A percentile compares a stretch with the other conserved stretches of the same genome.
Evolutionary conservation across 2,888 invertebrate species (phyloP).

Genomic region (Glaucopsyche alexis): DNA sequence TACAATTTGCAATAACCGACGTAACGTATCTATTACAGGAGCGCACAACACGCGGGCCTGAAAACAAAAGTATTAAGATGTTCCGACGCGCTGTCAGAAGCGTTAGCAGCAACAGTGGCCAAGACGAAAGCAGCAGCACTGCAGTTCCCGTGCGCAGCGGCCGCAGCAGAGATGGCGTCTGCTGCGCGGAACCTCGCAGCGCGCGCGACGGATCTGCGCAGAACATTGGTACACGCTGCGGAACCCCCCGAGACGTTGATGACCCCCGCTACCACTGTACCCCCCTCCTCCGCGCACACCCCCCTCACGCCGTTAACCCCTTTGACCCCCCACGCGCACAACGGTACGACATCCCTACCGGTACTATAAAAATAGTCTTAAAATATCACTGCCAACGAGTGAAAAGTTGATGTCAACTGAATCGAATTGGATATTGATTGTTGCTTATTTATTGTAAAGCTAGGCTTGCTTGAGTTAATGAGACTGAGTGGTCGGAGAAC

Average conservation of each 20-base stretch:
- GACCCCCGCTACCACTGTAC: conserved; percentile 58
- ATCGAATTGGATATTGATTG: background rate
- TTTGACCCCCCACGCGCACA: conserved; percentile 50
- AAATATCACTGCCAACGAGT: too few species aligned
- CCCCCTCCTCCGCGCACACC: conserved; percentile 52
- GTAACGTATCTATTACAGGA: conserved; percentile 67
- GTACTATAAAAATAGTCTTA: conserved; percentile 54
- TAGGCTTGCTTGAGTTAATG: conserved; percentile 17
- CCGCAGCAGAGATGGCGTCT: conserved; percentile 96
- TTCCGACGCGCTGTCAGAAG: conserved; percentile 90
- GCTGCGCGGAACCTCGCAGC: conserved; percentile 92
- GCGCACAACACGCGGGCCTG: conserved; percentile 86
- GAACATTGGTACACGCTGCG: conserved; percentile 86
- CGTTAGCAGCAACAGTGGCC: conserved; percentile 89
- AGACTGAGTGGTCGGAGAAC: background rate
- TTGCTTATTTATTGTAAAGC: conserved; percentile 12
- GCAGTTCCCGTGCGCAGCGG: conserved; percentile 93
- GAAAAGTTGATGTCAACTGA: background rate
- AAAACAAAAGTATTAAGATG: conserved; percentile 86
- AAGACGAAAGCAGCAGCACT: conserved; percentile 95
- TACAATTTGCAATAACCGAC: background rate
- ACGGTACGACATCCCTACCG: conserved; percentile 55
- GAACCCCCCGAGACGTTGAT: conserved; percentile 57
- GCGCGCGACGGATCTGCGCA: conserved; percentile 89
- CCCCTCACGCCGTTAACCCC: conserved; percentile 64